phyloP scores from a whole-genome alignment of 2,797 vertebrate species.

The Darevskia nairensis region DNA sequence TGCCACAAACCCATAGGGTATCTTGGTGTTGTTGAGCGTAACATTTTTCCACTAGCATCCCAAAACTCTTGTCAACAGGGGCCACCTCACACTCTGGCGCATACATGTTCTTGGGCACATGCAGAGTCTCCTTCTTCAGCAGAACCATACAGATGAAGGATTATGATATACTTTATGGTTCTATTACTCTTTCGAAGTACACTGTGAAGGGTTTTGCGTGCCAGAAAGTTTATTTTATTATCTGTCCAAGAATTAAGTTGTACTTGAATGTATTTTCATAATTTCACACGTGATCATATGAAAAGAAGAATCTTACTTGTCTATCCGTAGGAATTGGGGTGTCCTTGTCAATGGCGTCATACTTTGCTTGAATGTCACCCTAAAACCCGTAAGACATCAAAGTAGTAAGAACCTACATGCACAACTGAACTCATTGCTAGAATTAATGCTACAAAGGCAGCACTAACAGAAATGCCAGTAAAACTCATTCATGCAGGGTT shows the following conservation, averaged over 20 bases:
- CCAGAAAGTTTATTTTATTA: neutral
- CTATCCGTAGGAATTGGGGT: slow-evolving; percentile 97
- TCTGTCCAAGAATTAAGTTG: neutral
- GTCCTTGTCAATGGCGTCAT: slow-evolving; percentile 95
- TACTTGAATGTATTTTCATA: neutral
- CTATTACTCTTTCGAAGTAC: neutral
- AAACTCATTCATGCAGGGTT: neutral
- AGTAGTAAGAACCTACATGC: neutral
- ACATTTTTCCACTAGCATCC: neutral
- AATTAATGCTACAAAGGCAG: neutral
- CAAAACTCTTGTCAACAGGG: neutral
- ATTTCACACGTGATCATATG: slow-evolving; percentile 2
- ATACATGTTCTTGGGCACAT: neutral
- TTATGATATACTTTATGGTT: no score
- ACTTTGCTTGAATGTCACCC: slow-evolving; percentile 96
- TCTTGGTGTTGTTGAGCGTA: neutral
- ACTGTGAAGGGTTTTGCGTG: neutral
- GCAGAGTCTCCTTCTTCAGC: neutral
- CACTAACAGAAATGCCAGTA: neutral
- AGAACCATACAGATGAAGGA: neutral
- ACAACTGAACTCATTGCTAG: rapidly evolving
- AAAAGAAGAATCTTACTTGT: slow-evolving; percentile 82
- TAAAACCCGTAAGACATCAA: slow-evolving; percentile 68
- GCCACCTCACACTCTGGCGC: no score
- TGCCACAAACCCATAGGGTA: neutral